These are phyloP conservation scores for Palythoa caribaeorum DNA, from an alignment of 92 coral and sea anemone species.

Conservation along the genomic window DNA sequence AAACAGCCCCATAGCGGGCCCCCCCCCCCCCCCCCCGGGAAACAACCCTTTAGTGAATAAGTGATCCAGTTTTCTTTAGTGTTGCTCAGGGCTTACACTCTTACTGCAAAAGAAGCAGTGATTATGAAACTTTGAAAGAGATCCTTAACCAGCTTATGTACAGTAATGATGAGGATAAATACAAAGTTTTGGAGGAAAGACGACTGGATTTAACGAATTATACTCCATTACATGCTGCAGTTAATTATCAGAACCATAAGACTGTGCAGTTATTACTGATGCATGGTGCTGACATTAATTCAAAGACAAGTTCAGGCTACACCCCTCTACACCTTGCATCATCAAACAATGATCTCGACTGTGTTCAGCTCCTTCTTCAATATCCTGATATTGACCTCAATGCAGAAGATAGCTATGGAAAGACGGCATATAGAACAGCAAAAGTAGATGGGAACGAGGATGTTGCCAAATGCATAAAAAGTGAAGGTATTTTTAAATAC, in stretches of 20 bases:
- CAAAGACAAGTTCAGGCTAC: slow-evolving; percentile 12
- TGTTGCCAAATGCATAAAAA: slow-evolving; percentile 45
- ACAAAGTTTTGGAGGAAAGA: background rate
- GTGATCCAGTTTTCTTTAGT: too few species aligned
- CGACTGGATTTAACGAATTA: too few species aligned
- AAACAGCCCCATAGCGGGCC: too few species aligned
- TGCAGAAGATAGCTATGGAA: slow-evolving; percentile 27
- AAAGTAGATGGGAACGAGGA: background rate
- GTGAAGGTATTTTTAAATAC: slow-evolving; percentile 12
- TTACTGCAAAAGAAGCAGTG: background rate
- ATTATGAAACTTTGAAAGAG: background rate
- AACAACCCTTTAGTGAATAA: too few species aligned
- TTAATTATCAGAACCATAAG: background rate
- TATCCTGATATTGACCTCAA: slow-evolving; percentile 10
- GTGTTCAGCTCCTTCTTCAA: slow-evolving; percentile 27
- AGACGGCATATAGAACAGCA: slow-evolving; percentile 27
- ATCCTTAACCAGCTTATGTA: background rate
- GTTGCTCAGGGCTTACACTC: background rate
- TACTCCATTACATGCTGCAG: slow-evolving; percentile 32
- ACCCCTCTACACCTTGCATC: slow-evolving; percentile 42
- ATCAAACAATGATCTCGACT: background rate
- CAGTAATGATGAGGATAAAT: background rate
- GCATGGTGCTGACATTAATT: slow-evolving; percentile 27
- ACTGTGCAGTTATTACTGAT: background rate
- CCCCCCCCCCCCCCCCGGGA: too few species aligned